phyloP scores from a whole-genome alignment of 2,797 vertebrate genomes.

The Diplodus sargus region DNA sequence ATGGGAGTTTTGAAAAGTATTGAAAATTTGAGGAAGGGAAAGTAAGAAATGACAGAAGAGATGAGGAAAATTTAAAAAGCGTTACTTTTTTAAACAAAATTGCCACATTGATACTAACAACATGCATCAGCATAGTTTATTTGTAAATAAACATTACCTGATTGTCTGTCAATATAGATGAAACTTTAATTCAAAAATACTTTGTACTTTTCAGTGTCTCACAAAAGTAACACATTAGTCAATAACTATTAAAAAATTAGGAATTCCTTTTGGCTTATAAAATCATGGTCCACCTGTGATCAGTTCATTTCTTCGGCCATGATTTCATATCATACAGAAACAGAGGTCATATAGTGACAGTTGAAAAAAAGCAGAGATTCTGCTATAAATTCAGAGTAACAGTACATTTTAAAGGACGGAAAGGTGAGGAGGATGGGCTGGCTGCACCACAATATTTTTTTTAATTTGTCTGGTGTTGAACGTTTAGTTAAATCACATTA shows the following conservation, averaged over 20 bases:
- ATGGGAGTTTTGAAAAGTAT: neutral
- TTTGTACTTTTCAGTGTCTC: no score
- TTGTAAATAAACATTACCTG: no score
- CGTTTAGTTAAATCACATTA: conserved; percentile 1
- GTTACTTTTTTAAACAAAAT: neutral
- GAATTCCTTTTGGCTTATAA: neutral
- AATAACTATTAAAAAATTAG: neutral
- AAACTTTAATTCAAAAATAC: neutral
- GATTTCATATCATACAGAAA: neutral
- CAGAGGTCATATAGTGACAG: neutral
- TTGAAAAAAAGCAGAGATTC: neutral
- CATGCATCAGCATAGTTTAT: no score
- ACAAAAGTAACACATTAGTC: neutral
- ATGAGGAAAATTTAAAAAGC: neutral
- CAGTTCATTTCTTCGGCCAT: neutral
- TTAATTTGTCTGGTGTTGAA: no score
- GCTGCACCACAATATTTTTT: no score
- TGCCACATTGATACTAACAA: no score
- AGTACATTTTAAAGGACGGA: neutral
- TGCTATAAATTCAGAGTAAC: neutral
- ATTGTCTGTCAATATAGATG: no score
- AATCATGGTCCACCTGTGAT: neutral
- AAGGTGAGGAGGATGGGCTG: neutral
- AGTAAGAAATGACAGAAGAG: neutral
- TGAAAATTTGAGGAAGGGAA: neutral